A percentile compares a stretch with the other conserved stretches of the same genome.
phyloP scores from a whole-genome alignment of 2,797 vertebrate species.

The Anniella stebbinsi region DNA sequence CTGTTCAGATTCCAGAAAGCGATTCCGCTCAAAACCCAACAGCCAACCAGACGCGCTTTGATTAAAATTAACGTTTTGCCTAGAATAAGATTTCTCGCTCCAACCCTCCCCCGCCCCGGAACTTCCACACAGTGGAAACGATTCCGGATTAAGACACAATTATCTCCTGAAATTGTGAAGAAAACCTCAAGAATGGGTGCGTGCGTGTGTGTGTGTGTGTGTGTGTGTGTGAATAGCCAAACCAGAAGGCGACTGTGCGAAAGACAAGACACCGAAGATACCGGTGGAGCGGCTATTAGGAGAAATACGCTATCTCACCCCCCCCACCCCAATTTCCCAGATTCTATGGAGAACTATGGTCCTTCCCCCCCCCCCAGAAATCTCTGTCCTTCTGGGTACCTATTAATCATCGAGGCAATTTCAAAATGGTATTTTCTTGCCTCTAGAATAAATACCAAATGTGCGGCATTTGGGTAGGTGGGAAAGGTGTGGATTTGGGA shows the following conservation, averaged over 20 bases:
- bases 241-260: neutral
- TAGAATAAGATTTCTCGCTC: slow-evolving; percentile 14
- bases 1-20: slow-evolving; percentile 62
- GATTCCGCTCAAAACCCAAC: slow-evolving; percentile 31
- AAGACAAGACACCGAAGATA: neutral
- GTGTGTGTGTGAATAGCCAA: neutral
- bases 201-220: rapidly evolving
- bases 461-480: neutral
- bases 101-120: neutral
- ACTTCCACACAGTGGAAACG: neutral
- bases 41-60: slow-evolving; percentile 44
- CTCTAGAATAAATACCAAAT: neutral
- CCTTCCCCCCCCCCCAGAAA: neutral
- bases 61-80: slow-evolving; percentile 45
- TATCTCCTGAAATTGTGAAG: slow-evolving; percentile 34
- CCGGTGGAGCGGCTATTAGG: neutral
- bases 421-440: neutral
- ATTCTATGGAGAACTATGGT: neutral
- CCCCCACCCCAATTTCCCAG: neutral
- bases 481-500: neutral
- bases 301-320: neutral
- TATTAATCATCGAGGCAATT: neutral
- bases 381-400: neutral
- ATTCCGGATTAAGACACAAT: slow-evolving; percentile 23
- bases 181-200: slow-evolving; percentile 4